Evolutionary conservation across 2,888 invertebrate species (phyloP), one percentile per base, ranked within the genome.

Genomic region (Luperina nickerlii): DNA sequence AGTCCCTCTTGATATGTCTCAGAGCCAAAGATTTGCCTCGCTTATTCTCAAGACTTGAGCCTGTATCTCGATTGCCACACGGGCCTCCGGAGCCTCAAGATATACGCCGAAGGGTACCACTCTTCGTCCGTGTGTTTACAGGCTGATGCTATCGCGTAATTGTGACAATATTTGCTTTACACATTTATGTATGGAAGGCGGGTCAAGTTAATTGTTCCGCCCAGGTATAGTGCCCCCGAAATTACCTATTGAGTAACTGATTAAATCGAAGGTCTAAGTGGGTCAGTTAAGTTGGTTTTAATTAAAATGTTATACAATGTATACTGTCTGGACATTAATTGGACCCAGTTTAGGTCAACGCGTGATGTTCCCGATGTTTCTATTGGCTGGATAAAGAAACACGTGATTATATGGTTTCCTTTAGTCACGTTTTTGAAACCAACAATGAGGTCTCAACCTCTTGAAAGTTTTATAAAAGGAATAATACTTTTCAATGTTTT

Each of bases 101-200:
- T 94, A 95, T 92, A 94, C 92, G 94, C 95, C 95, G 92, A 94
- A 95, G 96, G 96, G 94, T 93, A 94, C 92, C 91, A 92, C 92
- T 93, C 92, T 94, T 93, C 92, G 92, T 92, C 91, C 92, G 92
- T 92, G 91, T 95, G 96, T 95, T 95, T 95, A 95, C 95, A 94
- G 93, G 93, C 89, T 93, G 97, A 97, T 96, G 95, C 90, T 96
- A 97, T 97, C 96, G 94, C 90, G 90, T 96, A 96, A 96, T 97
- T 96, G 95, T 96, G 96, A 95, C 96, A 96, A 96, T 96, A 96
- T 97, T 97, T 96, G 96, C 94, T 93, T 94, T 93, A 92, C 93
- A 93, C 94, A 94, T 95, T 94, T 94, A 94, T 93, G 94, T 94
- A 93, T 92, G 92, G 89, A 90, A 92, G 92, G 91, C 90, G 92